Percentiles rank a stretch among this genome's conserved stretches.
These are phyloP conservation scores for Porphyrio hochstetteri DNA, from an alignment of 2,113 vertebrate genomes.

Conservation along the genomic window DNA sequence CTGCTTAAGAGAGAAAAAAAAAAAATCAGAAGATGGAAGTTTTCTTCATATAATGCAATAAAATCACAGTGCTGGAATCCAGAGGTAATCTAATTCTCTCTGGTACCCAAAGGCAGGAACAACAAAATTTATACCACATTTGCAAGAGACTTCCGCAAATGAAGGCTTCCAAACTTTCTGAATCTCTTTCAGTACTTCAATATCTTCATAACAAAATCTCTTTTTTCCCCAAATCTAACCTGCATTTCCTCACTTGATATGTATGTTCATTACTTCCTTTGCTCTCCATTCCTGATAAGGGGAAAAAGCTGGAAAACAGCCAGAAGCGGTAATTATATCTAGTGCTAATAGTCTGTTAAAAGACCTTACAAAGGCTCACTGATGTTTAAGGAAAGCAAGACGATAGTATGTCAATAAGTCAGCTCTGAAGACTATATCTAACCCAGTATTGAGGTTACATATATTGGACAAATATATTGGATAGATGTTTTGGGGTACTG, in stretches of 20 bases:
- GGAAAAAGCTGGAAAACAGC: neutral
- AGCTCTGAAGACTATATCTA: neutral
- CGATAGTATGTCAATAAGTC: neutral
- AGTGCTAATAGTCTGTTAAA: neutral
- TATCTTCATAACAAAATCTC: neutral
- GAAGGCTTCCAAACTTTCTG: neutral
- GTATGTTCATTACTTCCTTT: neutral
- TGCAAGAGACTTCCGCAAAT: neutral
- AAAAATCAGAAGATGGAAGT: neutral
- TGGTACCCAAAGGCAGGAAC: neutral
- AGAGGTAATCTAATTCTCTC: neutral
- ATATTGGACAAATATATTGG: neutral
- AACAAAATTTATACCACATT: neutral
- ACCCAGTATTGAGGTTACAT: neutral
- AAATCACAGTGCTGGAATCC: neutral
- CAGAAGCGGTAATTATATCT: neutral
- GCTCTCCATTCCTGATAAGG: neutral
- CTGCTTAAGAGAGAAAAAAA: neutral
- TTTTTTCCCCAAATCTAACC: neutral
- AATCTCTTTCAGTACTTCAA: neutral
- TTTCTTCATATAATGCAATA: neutral
- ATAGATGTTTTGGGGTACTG: neutral
- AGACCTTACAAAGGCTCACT: neutral
- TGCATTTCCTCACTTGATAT: neutral
- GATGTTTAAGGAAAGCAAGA: neutral